These are phyloP conservation scores for Ramphastos sulfuratus DNA, from an alignment of 2,113 vertebrate species.

Conservation along the genomic window DNA sequence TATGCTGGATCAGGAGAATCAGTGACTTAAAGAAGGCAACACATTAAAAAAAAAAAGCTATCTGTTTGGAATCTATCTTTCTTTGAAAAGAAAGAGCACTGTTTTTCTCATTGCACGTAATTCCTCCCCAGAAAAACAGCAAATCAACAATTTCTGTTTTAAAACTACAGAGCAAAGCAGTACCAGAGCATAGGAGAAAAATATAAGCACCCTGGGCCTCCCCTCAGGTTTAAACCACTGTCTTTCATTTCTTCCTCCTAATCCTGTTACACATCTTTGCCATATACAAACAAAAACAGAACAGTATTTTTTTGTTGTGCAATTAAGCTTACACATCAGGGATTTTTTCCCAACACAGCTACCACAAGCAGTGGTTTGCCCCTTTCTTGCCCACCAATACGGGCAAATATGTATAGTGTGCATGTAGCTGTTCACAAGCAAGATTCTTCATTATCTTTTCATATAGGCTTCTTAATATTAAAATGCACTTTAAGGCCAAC, in stretches of 20 bases:
- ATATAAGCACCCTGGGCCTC: background rate
- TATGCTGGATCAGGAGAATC: background rate
- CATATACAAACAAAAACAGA: background rate
- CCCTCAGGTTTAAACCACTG: background rate
- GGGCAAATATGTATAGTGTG: background rate
- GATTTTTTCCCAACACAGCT: background rate
- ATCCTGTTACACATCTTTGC: background rate
- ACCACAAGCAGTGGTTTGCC: background rate
- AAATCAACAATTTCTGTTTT: background rate
- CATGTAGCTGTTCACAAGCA: background rate
- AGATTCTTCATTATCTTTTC: background rate
- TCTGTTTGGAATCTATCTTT: background rate
- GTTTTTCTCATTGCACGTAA: background rate
- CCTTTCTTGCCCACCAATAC: background rate
- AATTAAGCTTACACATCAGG: background rate
- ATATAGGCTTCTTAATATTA: background rate
- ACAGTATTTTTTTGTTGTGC: background rate
- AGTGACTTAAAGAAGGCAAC: background rate
- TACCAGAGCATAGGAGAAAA: background rate
- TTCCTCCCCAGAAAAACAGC: background rate
- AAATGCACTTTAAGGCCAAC: background rate
- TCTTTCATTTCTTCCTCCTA: background rate
- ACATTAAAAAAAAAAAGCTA: background rate
- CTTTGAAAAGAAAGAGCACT: background rate
- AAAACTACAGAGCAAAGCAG: background rate